phyloP scores from a whole-genome alignment of 2,797 vertebrate species.

The Cryptoblepharus egeriae region DNA sequence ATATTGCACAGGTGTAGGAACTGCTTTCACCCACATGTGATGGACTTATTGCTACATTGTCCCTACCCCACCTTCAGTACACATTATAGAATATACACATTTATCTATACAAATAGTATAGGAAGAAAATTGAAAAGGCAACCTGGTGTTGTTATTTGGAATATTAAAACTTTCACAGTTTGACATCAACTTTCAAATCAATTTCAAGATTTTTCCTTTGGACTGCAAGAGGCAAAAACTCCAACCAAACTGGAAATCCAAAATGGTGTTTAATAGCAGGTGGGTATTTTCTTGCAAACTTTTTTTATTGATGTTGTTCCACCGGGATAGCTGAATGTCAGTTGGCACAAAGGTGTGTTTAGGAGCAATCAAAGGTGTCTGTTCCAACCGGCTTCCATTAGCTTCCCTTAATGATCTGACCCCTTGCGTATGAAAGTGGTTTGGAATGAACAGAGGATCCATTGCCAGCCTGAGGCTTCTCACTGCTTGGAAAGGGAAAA shows the following conservation, averaged over 20 bases:
- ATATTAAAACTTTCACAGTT: slow-evolving; percentile 49
- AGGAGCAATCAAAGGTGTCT: slow-evolving; percentile 59
- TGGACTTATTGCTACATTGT: slow-evolving; percentile 59
- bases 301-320: not conserved
- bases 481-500: slow-evolving; percentile 3
- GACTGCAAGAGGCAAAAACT: not conserved
- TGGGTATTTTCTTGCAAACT: not conserved
- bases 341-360: slow-evolving; percentile 42
- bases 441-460: slow-evolving; percentile 21
- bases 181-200: slow-evolving; percentile 54
- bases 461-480: slow-evolving; percentile 25
- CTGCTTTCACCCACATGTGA: slow-evolving; percentile 48
- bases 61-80: slow-evolving; percentile 32
- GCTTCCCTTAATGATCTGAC: slow-evolving; percentile 14
- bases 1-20: slow-evolving; percentile 33
- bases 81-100: slow-evolving; percentile 43
- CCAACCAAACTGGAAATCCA: slow-evolving; percentile 9
- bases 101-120: slow-evolving; percentile 38
- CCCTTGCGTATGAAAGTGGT: slow-evolving; percentile 36
- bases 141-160: slow-evolving; percentile 68
- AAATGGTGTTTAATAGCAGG: slow-evolving; percentile 8
- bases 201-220: slow-evolving; percentile 21
- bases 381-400: slow-evolving; percentile 39
- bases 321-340: slow-evolving; percentile 41
- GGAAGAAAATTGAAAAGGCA: slow-evolving; percentile 65